Evolutionary conservation across 2,113 vertebrate genomes (phyloP), one percentile per base, ranked within the genome.

Genomic region (Mellivora capensis): DNA sequence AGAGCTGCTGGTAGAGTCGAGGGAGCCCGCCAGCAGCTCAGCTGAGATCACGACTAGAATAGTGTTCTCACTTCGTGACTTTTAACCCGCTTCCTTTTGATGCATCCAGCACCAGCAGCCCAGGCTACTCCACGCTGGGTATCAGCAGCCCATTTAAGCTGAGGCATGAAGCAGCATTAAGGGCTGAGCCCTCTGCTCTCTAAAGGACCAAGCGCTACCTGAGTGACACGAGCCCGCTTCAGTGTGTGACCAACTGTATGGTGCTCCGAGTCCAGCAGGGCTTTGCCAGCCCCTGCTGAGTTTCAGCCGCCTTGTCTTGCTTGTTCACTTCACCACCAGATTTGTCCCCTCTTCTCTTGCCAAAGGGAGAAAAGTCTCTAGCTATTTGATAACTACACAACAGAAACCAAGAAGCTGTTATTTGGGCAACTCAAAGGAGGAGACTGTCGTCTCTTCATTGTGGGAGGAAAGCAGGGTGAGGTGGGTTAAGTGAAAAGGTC

Each of bases 311-410:
- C 91, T 72, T 80, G 52, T 83, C 61, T 90, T 93, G 67, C 59
- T 95, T 96, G 79, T 96, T 95, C 91, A 81, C 44, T 94, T 90
- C 67, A 54, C 72, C 52, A 79, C 59, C 64, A 74, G 49, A 81
- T 64, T 3, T 80, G 21, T 82, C 34, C 80, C 62, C 31, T 89
- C 49, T 81, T 64, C 64, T 91, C 93, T 86, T 34, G 71, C 90
- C 52, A 94, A 79, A 81, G 25, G 25, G 72, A 87, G 29, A 76
- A 27, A 71, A 49, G 13, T 61, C 47, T 91, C 62, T 47, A 82
- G 93, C 87, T 90, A 23, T 67, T 10, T 42, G 49, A 77, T 21
- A n/a, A 67, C 87, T 95, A 71, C 34, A 3, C 57, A 42, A 79
- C 3, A 98, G 95, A 82, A 91, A 81, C 47, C 0, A 34, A 86